Evolutionary conservation across 2,797 vertebrate species (phyloP), one percentile per base, ranked within the genome.

Genomic region (Artibeus jamaicensis): DNA sequence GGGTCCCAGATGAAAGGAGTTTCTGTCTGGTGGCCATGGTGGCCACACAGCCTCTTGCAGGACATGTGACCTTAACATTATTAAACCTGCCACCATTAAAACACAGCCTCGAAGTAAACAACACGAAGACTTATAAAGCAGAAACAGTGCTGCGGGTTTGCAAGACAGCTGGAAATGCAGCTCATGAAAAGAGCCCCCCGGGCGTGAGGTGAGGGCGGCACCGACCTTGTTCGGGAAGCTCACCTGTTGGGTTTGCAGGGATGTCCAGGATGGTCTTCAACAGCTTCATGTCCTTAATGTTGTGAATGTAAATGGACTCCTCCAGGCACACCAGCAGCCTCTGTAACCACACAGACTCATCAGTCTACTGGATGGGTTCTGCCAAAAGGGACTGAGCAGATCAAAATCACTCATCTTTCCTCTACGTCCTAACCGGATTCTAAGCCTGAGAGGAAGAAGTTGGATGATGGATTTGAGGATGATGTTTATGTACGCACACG

Each of bases 271-370:
- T 99, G 32, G 99, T 99, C 98, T 99, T 99, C 97, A 99, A 97
- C 89, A 99, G 98, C 96, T 99, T 99, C 99, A 99, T 99, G 97
- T 99, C 99, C 97, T 99, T 99, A 96, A 99, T 99, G 97, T 99
- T 99, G 97, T 99, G 99, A 97, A 99, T 99, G 97, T 99, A 99
- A 97, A 99, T 99, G 0, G 99, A 99, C 96, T 99, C 99, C 86
- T 99, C 99, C 97, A 99, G 98, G 95, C 99, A 99, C 34, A 99
- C 99, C 79, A 99, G 99, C 94, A 99, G 98, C 97, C 99, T 99
- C 99, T 99, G 98, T 15, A 98, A 98, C 74, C 96, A 98, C 97
- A 98, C 70, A 96, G 73, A 96, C 34, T 57, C 42, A 24, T 94
- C 95, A 95, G 32, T 6, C 81, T 21, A 8, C 34, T 0, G 39